phyloP scores from a whole-genome alignment of 1,140 invertebrate genomes.

The Eriosoma lanigerum region DNA sequence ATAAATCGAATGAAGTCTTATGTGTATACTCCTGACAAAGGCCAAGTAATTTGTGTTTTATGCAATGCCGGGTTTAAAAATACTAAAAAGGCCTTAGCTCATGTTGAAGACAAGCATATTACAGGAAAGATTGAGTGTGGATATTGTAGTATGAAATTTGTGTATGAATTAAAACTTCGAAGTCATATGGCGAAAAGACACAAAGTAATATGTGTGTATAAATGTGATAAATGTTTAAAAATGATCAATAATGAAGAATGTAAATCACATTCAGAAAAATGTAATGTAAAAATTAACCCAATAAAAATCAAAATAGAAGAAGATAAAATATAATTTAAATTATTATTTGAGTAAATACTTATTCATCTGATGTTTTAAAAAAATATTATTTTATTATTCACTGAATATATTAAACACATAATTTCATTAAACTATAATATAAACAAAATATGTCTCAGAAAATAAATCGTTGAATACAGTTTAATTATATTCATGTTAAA shows the following conservation, averaged over 20 bases:
- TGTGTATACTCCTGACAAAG: not conserved
- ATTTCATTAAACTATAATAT: too few species aligned
- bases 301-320: conserved; percentile 24
- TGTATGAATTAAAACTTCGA: conserved; percentile 32
- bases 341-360: not conserved
- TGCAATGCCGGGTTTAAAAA: conserved; percentile 27
- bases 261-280: conserved; percentile 7
- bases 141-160: conserved; percentile 48
- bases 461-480: too few species aligned
- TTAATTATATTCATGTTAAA: too few species aligned
- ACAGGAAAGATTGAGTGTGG: conserved; percentile 2
- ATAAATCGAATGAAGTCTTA: conserved; percentile 34
- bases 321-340: not conserved
- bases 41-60: conserved; percentile 24
- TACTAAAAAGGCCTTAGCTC: conserved; percentile 33
- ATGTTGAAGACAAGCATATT: conserved; percentile 47
- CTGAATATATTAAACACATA: too few species aligned
- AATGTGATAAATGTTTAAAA: conserved; percentile 41
- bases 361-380: not conserved
- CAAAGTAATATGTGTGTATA: conserved; percentile 25
- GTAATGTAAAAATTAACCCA: not conserved
- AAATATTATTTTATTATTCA: too few species aligned
- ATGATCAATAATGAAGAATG: conserved; percentile 43
- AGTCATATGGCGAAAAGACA: conserved; percentile 47
- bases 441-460: too few species aligned